Percentiles rank a stretch among this genome's conserved stretches.
Evolutionary conservation across 2,113 vertebrate species (phyloP).

Genomic region (Anarrhichthys ocellatus): DNA sequence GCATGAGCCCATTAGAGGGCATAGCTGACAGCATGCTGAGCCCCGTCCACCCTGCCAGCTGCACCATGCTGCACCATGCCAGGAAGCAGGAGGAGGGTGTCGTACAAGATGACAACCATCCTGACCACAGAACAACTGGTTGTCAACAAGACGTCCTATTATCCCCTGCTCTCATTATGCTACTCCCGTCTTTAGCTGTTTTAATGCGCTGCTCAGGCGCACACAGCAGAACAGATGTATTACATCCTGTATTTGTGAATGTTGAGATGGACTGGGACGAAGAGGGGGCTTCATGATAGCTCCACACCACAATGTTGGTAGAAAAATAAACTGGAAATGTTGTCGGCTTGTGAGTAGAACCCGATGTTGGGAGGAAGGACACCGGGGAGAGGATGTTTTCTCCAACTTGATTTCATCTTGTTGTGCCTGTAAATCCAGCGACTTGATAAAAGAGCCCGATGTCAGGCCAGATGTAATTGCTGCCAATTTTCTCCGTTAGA

Average conservation of each 20-base stretch:
- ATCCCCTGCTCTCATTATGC: slow-evolving; percentile 30
- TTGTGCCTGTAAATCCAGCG: slow-evolving; percentile 43
- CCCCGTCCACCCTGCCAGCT: slow-evolving; percentile 48
- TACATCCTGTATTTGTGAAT: background rate
- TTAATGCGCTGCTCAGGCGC: background rate
- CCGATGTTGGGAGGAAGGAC: background rate
- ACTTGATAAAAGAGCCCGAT: slow-evolving; percentile 39
- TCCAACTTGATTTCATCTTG: slow-evolving; percentile 6
- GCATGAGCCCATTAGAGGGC: slow-evolving; percentile 32
- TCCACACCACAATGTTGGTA: background rate
- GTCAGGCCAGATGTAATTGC: slow-evolving; percentile 56
- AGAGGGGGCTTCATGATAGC: background rate
- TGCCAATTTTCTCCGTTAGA: slow-evolving; percentile 59
- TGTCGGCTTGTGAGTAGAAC: slow-evolving; percentile 1
- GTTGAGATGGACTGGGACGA: background rate
- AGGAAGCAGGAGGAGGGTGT: slow-evolving; percentile 27
- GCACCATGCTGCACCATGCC: slow-evolving; percentile 25
- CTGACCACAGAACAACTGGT: slow-evolving; percentile 41
- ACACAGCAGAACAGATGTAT: slow-evolving; percentile 35
- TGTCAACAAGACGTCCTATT: slow-evolving; percentile 50
- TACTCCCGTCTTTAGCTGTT: slow-evolving; percentile 1
- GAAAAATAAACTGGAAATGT: slow-evolving; percentile 36
- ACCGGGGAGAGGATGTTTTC: slow-evolving; percentile 17
- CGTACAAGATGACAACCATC: slow-evolving; percentile 44
- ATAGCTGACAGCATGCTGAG: slow-evolving; percentile 15